A percentile compares a stretch with the other conserved stretches of the same genome.
Conservation (phyloP, 2,888 invertebrate species). For the Tachina lurida region DNA sequence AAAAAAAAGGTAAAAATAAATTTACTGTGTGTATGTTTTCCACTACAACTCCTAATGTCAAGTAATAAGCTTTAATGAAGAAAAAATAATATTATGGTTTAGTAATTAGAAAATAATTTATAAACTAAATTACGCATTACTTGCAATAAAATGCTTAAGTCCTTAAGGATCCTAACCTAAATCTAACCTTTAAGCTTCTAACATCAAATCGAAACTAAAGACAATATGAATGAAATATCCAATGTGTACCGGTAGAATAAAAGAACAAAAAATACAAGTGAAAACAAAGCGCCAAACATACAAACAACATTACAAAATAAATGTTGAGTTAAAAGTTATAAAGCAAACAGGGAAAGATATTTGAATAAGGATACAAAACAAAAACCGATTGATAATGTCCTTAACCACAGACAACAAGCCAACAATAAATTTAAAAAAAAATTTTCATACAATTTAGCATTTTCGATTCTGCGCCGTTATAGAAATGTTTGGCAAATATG, state of each 20-base stretch:
- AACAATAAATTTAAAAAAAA: slow-evolving; percentile 5
- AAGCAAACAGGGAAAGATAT: slow-evolving; percentile 14
- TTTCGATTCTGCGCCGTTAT: slow-evolving; percentile 32
- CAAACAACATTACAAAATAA: slow-evolving; percentile 39
- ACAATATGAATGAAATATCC: slow-evolving; percentile 50
- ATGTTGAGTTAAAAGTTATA: slow-evolving; percentile 3
- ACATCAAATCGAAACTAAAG: slow-evolving; percentile 36
- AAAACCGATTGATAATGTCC: slow-evolving; percentile 71
- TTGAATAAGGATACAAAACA: slow-evolving; percentile 61
- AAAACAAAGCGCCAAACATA: slow-evolving; percentile 66
- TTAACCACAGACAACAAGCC: slow-evolving; percentile 75
- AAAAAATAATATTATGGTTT: too few relatives aligned
- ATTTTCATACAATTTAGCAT: not conserved
- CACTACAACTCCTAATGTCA: not conserved
- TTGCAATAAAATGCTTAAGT: not conserved
- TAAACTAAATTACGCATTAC: not conserved
- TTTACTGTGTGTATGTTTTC: too few relatives aligned
- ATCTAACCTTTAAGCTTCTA: slow-evolving; percentile 39
- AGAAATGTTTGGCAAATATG: slow-evolving; percentile 70
- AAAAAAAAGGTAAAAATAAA: too few relatives aligned
- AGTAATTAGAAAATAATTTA: not conserved
- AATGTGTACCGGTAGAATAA: slow-evolving; percentile 61
- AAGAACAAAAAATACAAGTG: slow-evolving; percentile 27
- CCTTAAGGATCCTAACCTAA: not conserved
- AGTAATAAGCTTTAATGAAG: not conserved